phyloP scores from a whole-genome alignment of 2,888 invertebrate genomes.

The Didymodactylos carnosus region DNA sequence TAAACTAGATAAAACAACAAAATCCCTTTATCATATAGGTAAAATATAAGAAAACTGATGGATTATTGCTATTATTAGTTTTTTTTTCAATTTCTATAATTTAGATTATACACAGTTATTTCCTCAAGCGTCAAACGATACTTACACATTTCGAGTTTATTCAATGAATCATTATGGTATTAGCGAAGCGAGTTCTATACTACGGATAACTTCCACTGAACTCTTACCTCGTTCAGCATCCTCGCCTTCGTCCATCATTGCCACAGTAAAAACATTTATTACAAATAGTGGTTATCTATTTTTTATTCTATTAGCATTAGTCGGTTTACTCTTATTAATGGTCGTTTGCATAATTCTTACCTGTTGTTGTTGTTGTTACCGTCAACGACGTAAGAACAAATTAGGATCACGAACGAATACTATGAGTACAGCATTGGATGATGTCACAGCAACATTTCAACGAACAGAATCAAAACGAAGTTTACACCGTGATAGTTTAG shows the following conservation, averaged over 20 bases:
- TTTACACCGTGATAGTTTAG: background rate
- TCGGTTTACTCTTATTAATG: background rate
- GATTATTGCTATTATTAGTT: no score
- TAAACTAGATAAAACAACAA: background rate
- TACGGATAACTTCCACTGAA: background rate
- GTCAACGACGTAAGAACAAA: background rate
- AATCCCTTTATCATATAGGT: background rate
- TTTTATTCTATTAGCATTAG: background rate
- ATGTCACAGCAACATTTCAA: no score
- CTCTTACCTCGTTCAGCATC: background rate
- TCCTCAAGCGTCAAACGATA: no score
- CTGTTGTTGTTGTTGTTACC: background rate
- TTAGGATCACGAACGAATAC: background rate
- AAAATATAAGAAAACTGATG: no score
- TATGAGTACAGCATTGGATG: background rate
- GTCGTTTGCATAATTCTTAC: background rate
- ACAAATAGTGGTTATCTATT: background rate
- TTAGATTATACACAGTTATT: no score
- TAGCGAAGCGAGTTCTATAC: background rate
- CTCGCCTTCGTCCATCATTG: background rate
- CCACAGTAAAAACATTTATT: background rate
- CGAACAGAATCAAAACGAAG: background rate
- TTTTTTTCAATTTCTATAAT: no score
- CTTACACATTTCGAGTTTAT: background rate
- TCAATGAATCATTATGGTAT: background rate